These are phyloP conservation scores for Sylvicola cinctus DNA, from an alignment of 2,888 invertebrate genomes.

Conservation along the genomic window DNA sequence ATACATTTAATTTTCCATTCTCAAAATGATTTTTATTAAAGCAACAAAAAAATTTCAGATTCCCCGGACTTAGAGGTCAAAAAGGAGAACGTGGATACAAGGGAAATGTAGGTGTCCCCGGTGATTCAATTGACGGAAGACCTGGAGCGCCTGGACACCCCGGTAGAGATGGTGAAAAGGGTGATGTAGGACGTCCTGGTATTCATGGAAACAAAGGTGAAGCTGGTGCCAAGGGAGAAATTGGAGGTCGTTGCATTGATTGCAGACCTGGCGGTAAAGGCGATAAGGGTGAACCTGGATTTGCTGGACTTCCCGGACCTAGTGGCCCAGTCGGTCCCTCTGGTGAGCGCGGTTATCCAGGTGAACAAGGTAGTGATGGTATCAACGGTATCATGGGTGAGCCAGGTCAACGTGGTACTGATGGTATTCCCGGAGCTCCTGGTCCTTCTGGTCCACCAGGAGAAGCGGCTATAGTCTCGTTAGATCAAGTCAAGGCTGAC, in stretches of 20 bases:
- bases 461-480: slow-evolving; percentile 32
- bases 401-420: slow-evolving; percentile 20
- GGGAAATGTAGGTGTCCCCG: slow-evolving; percentile 55
- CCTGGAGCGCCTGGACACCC: slow-evolving; percentile 50
- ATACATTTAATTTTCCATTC: not conserved
- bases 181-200: slow-evolving; percentile 45
- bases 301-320: slow-evolving; percentile 43
- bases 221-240: slow-evolving; percentile 55
- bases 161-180: slow-evolving; percentile 47
- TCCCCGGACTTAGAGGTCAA: slow-evolving; percentile 41
- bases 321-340: slow-evolving; percentile 52
- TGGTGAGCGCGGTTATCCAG: slow-evolving; percentile 46
- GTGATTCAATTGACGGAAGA: slow-evolving; percentile 58
- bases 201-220: slow-evolving; percentile 36
- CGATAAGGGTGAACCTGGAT: slow-evolving; percentile 53
- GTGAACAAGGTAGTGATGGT: slow-evolving; percentile 50
- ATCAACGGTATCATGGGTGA: slow-evolving; percentile 31
- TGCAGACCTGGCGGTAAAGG: slow-evolving; percentile 59
- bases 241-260: slow-evolving; percentile 58
- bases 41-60: slow-evolving; percentile 10
- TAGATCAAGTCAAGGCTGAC: slow-evolving; percentile 28
- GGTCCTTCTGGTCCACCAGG: slow-evolving; percentile 49
- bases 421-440: slow-evolving; percentile 33
- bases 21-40: not conserved
- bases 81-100: slow-evolving; percentile 63